phyloP scores from a whole-genome alignment of 2,888 invertebrate species.

The Rhingia rostrata region DNA sequence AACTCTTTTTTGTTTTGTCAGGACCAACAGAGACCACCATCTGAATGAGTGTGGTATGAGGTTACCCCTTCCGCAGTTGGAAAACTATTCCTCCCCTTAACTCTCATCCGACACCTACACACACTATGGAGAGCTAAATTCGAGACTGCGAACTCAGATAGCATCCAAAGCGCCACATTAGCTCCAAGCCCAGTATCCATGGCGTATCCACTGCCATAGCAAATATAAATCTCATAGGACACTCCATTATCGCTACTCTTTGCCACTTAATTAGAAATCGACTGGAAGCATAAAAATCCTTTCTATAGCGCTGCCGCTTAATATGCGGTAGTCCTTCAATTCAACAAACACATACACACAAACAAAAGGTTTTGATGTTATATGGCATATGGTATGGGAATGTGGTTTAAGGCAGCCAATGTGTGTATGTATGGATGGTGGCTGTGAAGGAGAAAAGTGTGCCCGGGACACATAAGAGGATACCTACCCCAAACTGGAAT shows the following conservation, averaged over 20 bases:
- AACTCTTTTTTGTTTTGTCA: conserved; percentile 49
- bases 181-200: conserved; percentile 17
- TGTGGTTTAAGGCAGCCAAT: not conserved
- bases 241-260: conserved; percentile 72
- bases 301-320: conserved; percentile 3
- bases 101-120: not conserved
- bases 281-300: conserved; percentile 69
- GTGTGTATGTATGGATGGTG: not conserved
- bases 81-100: conserved; percentile 20
- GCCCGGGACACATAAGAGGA: conserved; percentile 20
- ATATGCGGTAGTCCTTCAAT: not conserved
- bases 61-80: not conserved
- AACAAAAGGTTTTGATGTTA: conserved; percentile 7
- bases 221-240: conserved; percentile 69
- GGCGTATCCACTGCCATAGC: conserved; percentile 16
- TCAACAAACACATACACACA: conserved; percentile 4
- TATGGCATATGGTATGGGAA: conserved; percentile 40
- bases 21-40: conserved; percentile 31
- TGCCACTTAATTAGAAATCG: conserved; percentile 74
- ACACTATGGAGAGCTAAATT: conserved; percentile 11
- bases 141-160: conserved; percentile 28
- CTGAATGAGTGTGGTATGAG: conserved; percentile 22
- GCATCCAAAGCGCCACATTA: conserved; percentile 24
- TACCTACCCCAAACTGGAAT: conserved; percentile 36
- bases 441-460: conserved; percentile 2